These are phyloP conservation scores for Somateria mollissima DNA, from an alignment of 2,797 vertebrate genomes.

Conservation along the genomic window DNA sequence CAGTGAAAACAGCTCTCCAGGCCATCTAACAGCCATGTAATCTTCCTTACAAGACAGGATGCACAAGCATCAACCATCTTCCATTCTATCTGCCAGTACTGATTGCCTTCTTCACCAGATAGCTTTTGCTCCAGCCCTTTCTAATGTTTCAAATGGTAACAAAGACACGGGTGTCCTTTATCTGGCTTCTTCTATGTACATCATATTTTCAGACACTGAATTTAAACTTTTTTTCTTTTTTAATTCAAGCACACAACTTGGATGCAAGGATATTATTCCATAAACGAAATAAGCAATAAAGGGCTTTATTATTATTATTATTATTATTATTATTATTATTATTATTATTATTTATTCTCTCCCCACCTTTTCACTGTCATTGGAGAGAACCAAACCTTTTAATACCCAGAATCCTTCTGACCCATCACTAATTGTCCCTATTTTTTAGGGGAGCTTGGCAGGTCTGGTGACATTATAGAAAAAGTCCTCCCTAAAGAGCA, in stretches of 20 bases:
- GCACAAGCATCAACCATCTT: not conserved
- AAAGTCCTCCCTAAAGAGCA: conserved; percentile 78
- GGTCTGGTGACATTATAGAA: conserved; percentile 74
- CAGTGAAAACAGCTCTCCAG: not conserved
- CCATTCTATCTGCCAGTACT: not conserved
- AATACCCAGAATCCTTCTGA: conserved; percentile 65
- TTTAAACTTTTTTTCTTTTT: not conserved
- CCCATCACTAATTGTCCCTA: conserved; percentile 73
- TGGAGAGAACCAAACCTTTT: conserved; percentile 45
- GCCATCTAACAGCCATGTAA: not conserved
- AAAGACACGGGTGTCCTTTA: not conserved
- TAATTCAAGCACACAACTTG: not conserved
- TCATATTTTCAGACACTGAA: not conserved
- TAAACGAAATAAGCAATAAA: conserved; percentile 9
- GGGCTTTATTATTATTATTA: not conserved
- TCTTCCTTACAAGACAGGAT: not conserved
- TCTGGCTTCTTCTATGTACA: not conserved
- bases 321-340: not conserved
- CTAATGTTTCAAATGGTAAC: not conserved
- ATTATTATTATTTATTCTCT: not conserved
- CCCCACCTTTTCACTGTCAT: not conserved
- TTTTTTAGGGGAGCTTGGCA: conserved; percentile 78
- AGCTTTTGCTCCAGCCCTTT: not conserved
- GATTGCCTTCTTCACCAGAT: not conserved
- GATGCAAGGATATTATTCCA: not conserved